Evolutionary conservation across 2,888 invertebrate genomes (phyloP).

Genomic region (Cotesia congregata): DNA sequence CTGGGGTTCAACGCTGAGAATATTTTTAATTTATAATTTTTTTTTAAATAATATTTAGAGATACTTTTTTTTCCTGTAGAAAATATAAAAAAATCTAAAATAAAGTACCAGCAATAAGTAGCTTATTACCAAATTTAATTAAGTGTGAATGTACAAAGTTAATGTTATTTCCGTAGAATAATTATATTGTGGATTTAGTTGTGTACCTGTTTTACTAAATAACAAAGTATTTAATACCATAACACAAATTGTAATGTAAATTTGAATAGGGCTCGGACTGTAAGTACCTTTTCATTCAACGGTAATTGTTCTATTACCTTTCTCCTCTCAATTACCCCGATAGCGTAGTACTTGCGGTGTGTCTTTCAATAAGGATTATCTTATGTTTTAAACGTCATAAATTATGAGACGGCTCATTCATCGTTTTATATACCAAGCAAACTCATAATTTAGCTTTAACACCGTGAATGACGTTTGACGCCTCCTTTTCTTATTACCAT

Average conservation of each 20-base stretch:
- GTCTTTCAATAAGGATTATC: slow-evolving; percentile 27
- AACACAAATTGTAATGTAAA: neutral
- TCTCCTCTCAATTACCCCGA: slow-evolving; percentile 12
- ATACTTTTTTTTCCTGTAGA: neutral
- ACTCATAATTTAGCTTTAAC: slow-evolving; percentile 32
- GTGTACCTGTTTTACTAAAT: neutral
- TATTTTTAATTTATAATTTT: slow-evolving; percentile 12
- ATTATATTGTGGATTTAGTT: neutral
- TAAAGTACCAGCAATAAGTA: neutral
- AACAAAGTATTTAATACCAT: neutral
- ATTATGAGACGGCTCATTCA: slow-evolving; percentile 27
- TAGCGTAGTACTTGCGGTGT: slow-evolving; percentile 32
- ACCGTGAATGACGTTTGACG: slow-evolving; percentile 28
- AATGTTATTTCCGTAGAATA: slow-evolving; percentile 31
- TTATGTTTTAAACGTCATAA: slow-evolving; percentile 32
- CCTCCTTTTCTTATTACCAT: slow-evolving; percentile 13
- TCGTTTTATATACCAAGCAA: slow-evolving; percentile 14
- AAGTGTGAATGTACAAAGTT: neutral
- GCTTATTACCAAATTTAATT: neutral
- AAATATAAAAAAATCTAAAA: neutral
- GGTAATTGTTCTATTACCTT: neutral
- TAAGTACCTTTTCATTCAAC: slow-evolving; percentile 10
- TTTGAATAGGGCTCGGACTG: neutral
- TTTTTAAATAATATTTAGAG: neutral
- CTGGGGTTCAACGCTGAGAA: slow-evolving; percentile 19